Evolutionary conservation across 2,888 invertebrate species (phyloP).

Genomic region (Carpatolechia fugitivella): DNA sequence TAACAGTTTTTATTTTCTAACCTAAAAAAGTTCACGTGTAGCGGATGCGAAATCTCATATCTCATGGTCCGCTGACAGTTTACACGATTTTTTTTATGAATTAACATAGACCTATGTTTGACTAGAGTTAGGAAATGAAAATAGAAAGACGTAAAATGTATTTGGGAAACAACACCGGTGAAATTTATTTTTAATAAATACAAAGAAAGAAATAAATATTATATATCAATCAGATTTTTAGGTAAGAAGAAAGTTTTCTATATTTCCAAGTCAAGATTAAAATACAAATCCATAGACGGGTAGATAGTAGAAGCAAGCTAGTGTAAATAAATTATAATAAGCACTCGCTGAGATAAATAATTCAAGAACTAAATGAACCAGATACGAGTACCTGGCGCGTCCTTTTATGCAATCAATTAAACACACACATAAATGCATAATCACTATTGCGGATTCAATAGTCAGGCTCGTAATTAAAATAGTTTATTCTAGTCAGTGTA

Average conservation of each 20-base stretch:
- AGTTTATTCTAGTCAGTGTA: conserved; percentile 54
- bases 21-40: conserved; percentile 4
- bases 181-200: too few species aligned
- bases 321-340: conserved; percentile 4
- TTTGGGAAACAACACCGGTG: too few species aligned
- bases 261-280: too few species aligned
- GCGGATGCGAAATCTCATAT: not conserved
- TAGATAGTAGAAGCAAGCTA: too few species aligned
- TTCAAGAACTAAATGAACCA: conserved; percentile 40
- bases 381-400: conserved; percentile 28
- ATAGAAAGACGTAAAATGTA: too few species aligned
- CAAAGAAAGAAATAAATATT: too few species aligned
- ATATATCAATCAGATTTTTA: too few species aligned
- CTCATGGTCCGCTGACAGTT: conserved; percentile 10
- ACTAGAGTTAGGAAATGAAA: too few species aligned
- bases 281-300: too few species aligned
- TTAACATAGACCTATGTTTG: not conserved
- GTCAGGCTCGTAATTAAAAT: conserved; percentile 60
- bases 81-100: conserved; percentile 15
- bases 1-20: conserved; percentile 5
- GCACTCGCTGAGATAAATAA: conserved; percentile 30
- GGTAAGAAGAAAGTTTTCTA: too few species aligned
- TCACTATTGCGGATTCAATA: conserved; percentile 46
- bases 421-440: conserved; percentile 40
- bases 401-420: conserved; percentile 50